Evolutionary conservation across 1,140 invertebrate species (phyloP), one percentile per base, ranked within the genome.

Genomic region (Chionoecetes opilio): DNA sequence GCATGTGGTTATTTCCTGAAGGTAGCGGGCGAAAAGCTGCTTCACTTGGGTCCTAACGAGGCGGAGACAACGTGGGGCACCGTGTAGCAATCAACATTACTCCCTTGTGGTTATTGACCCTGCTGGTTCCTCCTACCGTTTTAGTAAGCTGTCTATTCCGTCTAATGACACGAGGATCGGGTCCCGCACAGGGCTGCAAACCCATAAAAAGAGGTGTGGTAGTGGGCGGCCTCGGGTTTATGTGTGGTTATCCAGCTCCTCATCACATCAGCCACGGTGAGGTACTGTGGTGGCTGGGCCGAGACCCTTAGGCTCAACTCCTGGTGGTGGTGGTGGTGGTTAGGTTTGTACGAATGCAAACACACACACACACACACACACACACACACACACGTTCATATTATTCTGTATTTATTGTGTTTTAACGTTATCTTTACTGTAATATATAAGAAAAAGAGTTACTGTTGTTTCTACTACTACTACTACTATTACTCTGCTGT

Each of bases 131-230:
- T 90, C 88, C 88, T 90, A 53, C 88, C 41, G 88, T 31, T 90
- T 90, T 90, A 90, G 88, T 75, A 90, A 90, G 29, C 31, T 90
- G 38, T 90, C 41, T 41, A 90, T 90, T 53, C 53, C 31, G 38
- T 31, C 88, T 90, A 90, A 90, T 90, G 88, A 90, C 88, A 53
- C n/a, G 88, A 90, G n/a, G 53, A 90, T 90, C 41, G 32, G 88
- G 63, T 75, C 63, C 88, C 53, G 88, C 53, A 35, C 32, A 90
- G 88, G n/a, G 88, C 41, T 31, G 29, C 88, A 90, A 90, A n/a
- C 38, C 38, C 41, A 90, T 90, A 90, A 90, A 53, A 34, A 90
- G n/a, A 53, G 88, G 88, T 46, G 88, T 90, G 88, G 88, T 90
- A 90, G 88, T 90, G 32, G n/a, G 88, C 53, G 32, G 88, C 53